Evolutionary conservation across 2,888 invertebrate species (phyloP), one percentile per base, ranked within the genome.

Genomic region (Geophilus truncorum): DNA sequence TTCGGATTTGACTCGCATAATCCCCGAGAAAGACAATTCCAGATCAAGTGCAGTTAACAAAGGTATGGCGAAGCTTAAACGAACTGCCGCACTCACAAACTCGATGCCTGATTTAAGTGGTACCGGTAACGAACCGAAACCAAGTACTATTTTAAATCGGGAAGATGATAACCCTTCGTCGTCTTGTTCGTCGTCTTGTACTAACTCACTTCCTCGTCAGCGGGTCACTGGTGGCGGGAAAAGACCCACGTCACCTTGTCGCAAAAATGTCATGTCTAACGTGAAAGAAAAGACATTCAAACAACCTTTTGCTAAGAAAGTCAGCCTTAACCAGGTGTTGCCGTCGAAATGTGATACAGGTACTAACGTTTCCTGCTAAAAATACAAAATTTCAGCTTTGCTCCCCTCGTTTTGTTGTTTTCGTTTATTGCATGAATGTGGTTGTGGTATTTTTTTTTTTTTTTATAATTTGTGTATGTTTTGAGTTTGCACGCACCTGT

Each of bases 1-100:
- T 82, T 93, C 93, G 83, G 95, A 95, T 86, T 89, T 95, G 30
- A 94, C 93, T 83, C 92, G 93, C 86, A 62, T 62, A 25, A 91
- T 90, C 81, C 90, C 90, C 9, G 90, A 90, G 84, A 89, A 88
- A 82, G 89, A 89, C 62, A 62, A 28, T 25, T 62, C 25, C 10
- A 23, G 62, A 62, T 81, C 80, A 81, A 82, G 82, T 82, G 76
- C 84, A 84, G 81, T 81, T 83, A 80, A 84, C 77, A 84, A 83
- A 83, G 83, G 78, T 84, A 84, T 75, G 83, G 83, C 77, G 84
- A 83, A 82, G 84, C 84, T 82, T 28, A 82, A 80, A 12, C 21
- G n/a, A 18, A 36, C 77, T 36, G 80, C 78, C 62, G 21, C 62
- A 81, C 79, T 82, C 32, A 28, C 81, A 34, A 79, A 75, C 25